phyloP scores from a whole-genome alignment of 2,797 vertebrate genomes.

The Lutjanus argentimaculatus region DNA sequence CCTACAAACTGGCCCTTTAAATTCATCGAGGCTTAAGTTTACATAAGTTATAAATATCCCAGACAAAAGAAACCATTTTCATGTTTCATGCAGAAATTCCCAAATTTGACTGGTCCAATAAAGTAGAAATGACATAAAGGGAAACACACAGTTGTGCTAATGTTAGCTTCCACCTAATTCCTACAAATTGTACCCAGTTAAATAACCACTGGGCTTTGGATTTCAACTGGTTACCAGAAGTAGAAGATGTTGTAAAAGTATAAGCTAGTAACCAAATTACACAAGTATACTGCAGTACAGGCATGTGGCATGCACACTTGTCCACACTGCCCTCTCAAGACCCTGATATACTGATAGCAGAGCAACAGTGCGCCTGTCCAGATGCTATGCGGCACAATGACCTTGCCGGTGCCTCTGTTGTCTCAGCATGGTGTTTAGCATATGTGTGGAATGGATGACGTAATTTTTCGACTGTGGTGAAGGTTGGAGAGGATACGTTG shows the following conservation, averaged over 20 bases:
- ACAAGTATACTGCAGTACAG: constrained; percentile 42
- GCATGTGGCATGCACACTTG: constrained; percentile 37
- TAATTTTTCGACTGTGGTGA: constrained; percentile 80
- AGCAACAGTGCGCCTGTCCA: constrained; percentile 74
- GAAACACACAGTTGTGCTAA: background rate
- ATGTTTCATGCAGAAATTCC: background rate
- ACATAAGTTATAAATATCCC: too few species aligned
- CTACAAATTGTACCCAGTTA: background rate
- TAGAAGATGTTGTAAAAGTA: constrained; percentile 9
- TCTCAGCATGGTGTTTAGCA: constrained; percentile 85
- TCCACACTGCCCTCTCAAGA: constrained; percentile 56
- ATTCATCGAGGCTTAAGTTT: too few species aligned
- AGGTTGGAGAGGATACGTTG: constrained; percentile 82
- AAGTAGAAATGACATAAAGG: background rate
- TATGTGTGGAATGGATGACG: constrained; percentile 84
- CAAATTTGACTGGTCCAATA: background rate
- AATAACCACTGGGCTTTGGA: background rate
- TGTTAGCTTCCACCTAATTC: too few species aligned
- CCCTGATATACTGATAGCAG: constrained; percentile 65
- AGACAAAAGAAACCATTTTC: background rate
- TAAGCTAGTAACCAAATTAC: background rate
- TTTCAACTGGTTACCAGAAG: constrained; percentile 3
- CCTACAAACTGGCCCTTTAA: too few species aligned
- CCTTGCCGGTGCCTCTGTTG: constrained; percentile 82
- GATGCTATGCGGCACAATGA: constrained; percentile 87